Conservation (phyloP, 2,888 invertebrate species). For the Scrobipalpa atriplicella region DNA sequence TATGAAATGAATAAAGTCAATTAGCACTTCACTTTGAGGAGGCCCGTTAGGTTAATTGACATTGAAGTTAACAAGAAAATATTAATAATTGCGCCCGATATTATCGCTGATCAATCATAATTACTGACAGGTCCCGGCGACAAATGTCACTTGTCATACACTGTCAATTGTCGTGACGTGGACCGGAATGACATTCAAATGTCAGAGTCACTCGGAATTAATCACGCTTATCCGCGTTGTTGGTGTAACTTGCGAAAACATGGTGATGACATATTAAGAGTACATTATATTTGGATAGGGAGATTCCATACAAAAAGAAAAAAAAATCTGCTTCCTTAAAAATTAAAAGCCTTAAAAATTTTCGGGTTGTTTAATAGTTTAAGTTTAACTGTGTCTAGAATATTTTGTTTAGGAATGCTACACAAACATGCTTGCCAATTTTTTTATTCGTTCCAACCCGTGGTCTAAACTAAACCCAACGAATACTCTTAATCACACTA, state of each 20-base stretch:
- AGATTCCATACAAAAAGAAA: too few relatives aligned
- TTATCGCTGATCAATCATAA: constrained; percentile 14
- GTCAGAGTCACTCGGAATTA: constrained; percentile 37
- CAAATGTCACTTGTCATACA: constrained; percentile 39
- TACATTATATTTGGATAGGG: too few relatives aligned
- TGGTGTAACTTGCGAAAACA: constrained; percentile 26
- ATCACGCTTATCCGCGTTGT: constrained; percentile 24
- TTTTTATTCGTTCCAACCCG: too few relatives aligned
- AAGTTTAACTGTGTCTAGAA: too few relatives aligned
- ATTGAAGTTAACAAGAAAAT: not conserved
- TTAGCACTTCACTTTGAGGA: not conserved
- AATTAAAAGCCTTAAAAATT: too few relatives aligned
- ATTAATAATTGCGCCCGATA: constrained; percentile 1
- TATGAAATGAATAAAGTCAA: constrained; percentile 6
- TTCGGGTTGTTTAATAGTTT: too few relatives aligned
- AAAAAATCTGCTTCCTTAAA: too few relatives aligned
- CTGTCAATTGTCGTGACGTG: constrained; percentile 27
- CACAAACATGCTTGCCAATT: too few relatives aligned
- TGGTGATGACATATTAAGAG: too few relatives aligned
- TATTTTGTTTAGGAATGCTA: too few relatives aligned
- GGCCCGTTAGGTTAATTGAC: constrained; percentile 2
- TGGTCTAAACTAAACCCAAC: too few relatives aligned
- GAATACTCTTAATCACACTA: not conserved
- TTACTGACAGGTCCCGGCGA: constrained; percentile 20
- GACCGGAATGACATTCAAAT: constrained; percentile 40